Evolutionary conservation across 2,113 vertebrate species (phyloP).

Genomic region (Sprattus sprattus): DNA sequence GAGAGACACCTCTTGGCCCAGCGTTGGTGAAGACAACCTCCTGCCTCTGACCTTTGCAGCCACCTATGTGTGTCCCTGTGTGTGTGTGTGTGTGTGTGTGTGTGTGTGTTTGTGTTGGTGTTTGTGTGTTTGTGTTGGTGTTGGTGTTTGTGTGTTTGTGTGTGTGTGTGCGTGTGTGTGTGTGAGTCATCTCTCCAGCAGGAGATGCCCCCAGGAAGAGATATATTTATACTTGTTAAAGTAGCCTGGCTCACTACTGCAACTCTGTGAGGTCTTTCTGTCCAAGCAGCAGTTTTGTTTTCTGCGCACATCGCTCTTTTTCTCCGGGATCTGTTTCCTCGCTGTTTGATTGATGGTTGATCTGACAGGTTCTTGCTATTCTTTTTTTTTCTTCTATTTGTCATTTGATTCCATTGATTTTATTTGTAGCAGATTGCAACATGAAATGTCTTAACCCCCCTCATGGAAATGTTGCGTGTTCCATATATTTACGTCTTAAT

Average conservation of each 20-base stretch:
- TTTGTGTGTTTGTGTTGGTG: slow-evolving; percentile 10
- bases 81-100: slow-evolving; percentile 29
- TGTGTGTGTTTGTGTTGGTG: neutral
- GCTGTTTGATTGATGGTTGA: neutral
- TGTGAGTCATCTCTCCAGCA: slow-evolving; percentile 49
- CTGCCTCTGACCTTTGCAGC: slow-evolving; percentile 31
- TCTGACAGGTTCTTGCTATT: neutral
- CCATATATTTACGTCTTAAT: neutral
- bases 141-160: slow-evolving; percentile 18
- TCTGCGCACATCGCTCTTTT: slow-evolving; percentile 9
- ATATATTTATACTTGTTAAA: slow-evolving; percentile 56
- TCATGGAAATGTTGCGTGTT: neutral
- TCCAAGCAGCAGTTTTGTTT: slow-evolving; percentile 29
- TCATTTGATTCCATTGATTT: neutral
- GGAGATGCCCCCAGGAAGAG: slow-evolving; percentile 47
- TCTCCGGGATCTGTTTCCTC: neutral
- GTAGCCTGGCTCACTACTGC: slow-evolving; percentile 45
- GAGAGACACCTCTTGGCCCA: slow-evolving; percentile 5
- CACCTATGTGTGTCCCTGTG: slow-evolving; percentile 15
- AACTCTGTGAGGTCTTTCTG: slow-evolving; percentile 35
- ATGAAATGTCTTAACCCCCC: neutral
- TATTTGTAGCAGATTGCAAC: neutral
- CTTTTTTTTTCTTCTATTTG: neutral
- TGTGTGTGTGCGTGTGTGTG: slow-evolving; percentile 11
- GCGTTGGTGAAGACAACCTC: slow-evolving; percentile 21